phyloP scores from a whole-genome alignment of 2,113 vertebrate genomes.

The Syngnathus typhle region DNA sequence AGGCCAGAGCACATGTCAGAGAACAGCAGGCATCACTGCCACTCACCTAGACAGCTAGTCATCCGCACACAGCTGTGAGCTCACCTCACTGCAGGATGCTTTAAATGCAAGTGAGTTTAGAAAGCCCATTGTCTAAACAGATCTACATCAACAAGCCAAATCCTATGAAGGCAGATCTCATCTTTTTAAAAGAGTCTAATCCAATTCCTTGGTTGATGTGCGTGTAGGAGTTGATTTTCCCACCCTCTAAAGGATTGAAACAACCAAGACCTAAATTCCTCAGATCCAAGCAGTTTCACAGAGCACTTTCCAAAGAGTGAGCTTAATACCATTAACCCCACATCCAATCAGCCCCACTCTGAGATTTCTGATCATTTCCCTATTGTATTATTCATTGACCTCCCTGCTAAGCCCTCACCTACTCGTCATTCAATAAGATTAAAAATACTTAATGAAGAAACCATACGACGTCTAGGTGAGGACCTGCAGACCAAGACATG shows the following conservation, averaged over 20 bases:
- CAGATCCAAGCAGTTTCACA: conserved; percentile 29
- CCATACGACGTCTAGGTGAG: no score
- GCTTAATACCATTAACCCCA: background rate
- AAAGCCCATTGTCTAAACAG: conserved; percentile 57
- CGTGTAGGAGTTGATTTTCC: conserved; percentile 41
- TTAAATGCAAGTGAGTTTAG: conserved; percentile 46
- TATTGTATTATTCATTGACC: no score
- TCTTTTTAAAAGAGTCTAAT: conserved; percentile 42
- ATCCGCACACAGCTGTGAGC: conserved; percentile 49
- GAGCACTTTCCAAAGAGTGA: conserved; percentile 13
- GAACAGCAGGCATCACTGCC: conserved; percentile 46
- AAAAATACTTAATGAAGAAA: no score
- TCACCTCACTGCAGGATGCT: conserved; percentile 31
- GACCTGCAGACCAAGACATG: no score
- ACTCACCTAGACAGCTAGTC: conserved; percentile 51
- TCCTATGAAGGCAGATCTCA: conserved; percentile 35
- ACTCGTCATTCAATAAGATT: no score
- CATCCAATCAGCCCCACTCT: no score
- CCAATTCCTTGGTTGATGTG: conserved; percentile 43
- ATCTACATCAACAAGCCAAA: conserved; percentile 52
- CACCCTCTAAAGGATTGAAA: conserved; percentile 37
- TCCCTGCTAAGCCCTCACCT: no score
- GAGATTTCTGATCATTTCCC: no score
- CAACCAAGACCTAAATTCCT: conserved; percentile 36
- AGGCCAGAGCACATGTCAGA: conserved; percentile 51